Evolutionary conservation across 1,140 invertebrate species (phyloP), one percentile per base, ranked within the genome.

Genomic region (Euborellia annulipes): DNA sequence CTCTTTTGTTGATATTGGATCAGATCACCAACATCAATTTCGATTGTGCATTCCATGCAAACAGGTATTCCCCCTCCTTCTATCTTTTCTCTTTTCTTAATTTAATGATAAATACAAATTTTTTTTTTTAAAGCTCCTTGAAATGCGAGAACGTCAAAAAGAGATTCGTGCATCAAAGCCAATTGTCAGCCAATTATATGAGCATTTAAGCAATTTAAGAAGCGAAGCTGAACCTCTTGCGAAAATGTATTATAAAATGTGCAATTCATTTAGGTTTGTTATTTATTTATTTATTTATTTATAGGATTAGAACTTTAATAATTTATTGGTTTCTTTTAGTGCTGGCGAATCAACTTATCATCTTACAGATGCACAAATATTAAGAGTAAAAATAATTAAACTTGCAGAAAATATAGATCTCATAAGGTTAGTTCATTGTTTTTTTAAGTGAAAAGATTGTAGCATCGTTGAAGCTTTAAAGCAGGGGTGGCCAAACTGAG

Each of bases 311-410:
- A 27, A n/a, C 32, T 43, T 44, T 30, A 21, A 41, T 18, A 43
- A 30, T 54, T 43, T 54, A 16, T 56, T 54, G 22, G 19, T 47
- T 50, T 47, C 13, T 47, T 56, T 65, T 56, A 88, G 84, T 51
- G 73, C 78, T 49, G 93, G 93, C 39, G 91, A 97, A 66, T 79
- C 80, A 0, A 85, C 77, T 0, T 93, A 90, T 55, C 78, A 79
- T 46, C 60, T 95, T 19, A 65, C 75, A 27, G 84, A 93, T 61
- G 86, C 88, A 8, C 82, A 88, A 58, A 69, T 80, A 9, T 62
- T 93, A 46, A 70, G 88, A 49, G 70, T 76, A 2, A 83, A 85
- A 56, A 79, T 97, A 13, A 76, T 85, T 0, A 84, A 81, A 59
- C 68, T 90, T 39, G 90, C 87, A 1, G 89, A 94, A 62, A 76